These are phyloP conservation scores for Sepiola atlantica DNA, from an alignment of 2,888 invertebrate genomes.

Conservation along the genomic window DNA sequence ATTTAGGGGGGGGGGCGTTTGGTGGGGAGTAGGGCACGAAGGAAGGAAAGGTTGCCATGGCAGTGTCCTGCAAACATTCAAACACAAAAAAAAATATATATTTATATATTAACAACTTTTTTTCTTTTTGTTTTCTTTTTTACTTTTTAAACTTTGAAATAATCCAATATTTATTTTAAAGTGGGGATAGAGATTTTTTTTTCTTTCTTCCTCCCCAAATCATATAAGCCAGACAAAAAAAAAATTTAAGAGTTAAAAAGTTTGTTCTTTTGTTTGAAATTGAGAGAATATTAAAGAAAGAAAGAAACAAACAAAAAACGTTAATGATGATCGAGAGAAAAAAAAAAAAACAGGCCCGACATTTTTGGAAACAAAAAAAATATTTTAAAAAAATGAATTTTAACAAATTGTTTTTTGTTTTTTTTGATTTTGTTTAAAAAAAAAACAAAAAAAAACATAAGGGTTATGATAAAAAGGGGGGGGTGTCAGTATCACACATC, in stretches of 20 bases:
- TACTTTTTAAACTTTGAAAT: neutral
- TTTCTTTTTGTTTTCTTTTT: no score
- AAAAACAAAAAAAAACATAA: neutral
- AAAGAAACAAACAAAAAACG: neutral
- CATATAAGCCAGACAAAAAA: neutral
- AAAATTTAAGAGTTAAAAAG: neutral
- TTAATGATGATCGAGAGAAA: neutral
- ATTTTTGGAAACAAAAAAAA: neutral
- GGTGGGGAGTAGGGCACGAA: neutral
- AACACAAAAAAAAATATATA: neutral
- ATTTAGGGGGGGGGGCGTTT: neutral
- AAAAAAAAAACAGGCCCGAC: neutral
- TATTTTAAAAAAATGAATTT: neutral
- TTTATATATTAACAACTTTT: no score
- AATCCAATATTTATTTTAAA: neutral
- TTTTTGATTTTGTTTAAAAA: neutral
- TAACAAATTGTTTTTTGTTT: conserved; percentile 8
- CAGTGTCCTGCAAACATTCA: neutral
- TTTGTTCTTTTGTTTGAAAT: neutral
- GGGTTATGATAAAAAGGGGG: no score
- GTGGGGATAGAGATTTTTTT: neutral
- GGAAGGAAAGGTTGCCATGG: neutral
- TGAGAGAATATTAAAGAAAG: no score
- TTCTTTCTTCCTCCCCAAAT: neutral
- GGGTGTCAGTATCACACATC: no score